Percentiles rank a stretch among this genome's conserved stretches.
Evolutionary conservation across 2,113 vertebrate species (phyloP).

Genomic region (Scomber scombrus): DNA sequence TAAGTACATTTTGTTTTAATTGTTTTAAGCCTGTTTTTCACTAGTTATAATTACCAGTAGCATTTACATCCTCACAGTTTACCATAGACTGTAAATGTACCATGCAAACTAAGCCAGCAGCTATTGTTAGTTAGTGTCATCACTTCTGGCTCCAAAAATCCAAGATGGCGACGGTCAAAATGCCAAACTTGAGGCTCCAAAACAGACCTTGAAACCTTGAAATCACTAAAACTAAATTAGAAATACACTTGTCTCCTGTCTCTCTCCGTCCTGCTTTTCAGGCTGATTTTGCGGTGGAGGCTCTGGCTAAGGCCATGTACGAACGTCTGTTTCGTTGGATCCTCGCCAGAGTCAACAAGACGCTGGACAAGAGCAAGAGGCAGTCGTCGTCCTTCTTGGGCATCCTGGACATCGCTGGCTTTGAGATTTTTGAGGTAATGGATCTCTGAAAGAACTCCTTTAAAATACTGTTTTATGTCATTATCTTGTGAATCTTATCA

Average conservation of each 20-base stretch:
- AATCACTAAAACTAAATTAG: not conserved
- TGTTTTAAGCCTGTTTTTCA: too few species aligned
- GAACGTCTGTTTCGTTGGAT: conserved; percentile 97
- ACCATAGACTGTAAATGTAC: too few species aligned
- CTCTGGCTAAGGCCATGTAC: conserved; percentile 95
- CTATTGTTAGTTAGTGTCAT: too few species aligned
- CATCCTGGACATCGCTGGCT: conserved; percentile 97
- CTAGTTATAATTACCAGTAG: too few species aligned
- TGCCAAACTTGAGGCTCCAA: too few species aligned
- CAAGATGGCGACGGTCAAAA: too few species aligned
- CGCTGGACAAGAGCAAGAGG: conserved; percentile 95
- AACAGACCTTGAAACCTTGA: not conserved
- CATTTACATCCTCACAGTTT: too few species aligned
- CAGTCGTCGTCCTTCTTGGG: conserved; percentile 95
- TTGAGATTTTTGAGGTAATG: conserved; percentile 97
- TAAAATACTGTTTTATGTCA: not conserved
- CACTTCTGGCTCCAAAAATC: too few species aligned
- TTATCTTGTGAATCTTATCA: not conserved
- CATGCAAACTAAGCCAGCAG: too few species aligned
- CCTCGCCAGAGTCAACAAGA: conserved; percentile 93
- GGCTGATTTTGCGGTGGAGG: conserved; percentile 95
- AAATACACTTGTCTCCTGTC: not conserved
- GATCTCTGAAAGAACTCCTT: not conserved
- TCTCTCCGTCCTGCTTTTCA: conserved; percentile 55
- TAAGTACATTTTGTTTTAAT: too few species aligned